Evolutionary conservation across 2,797 vertebrate species (phyloP).

Genomic region (Toxotes lorentzi): DNA sequence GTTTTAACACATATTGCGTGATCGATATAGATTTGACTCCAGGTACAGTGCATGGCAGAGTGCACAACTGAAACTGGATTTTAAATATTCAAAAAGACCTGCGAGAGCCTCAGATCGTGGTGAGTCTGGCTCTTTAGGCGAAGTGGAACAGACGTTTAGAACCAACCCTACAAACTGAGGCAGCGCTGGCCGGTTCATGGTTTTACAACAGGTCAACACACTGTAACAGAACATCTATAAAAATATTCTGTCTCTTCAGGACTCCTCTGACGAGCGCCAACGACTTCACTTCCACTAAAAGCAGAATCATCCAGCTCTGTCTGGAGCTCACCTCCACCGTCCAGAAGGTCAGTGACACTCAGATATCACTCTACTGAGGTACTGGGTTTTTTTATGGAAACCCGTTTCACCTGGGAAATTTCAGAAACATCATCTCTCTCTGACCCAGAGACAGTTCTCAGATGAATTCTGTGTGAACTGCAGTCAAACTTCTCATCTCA

Average conservation of each 20-base stretch:
- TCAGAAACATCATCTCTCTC: too few species aligned
- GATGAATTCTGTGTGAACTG: slow-evolving; percentile 5
- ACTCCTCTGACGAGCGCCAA: slow-evolving; percentile 90
- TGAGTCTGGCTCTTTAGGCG: too few species aligned
- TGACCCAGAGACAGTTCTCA: background rate
- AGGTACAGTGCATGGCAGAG: too few species aligned
- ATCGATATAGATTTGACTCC: too few species aligned
- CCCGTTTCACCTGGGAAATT: background rate
- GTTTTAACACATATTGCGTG: too few species aligned
- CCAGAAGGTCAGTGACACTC: slow-evolving; percentile 91
- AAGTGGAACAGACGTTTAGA: too few species aligned
- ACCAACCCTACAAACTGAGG: background rate
- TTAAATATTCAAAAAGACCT: too few species aligned
- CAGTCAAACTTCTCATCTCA: background rate
- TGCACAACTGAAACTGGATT: too few species aligned
- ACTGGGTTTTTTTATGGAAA: background rate
- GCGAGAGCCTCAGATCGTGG: too few species aligned
- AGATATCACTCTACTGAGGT: background rate
- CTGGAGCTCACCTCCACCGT: slow-evolving; percentile 96
- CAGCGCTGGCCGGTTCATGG: background rate
- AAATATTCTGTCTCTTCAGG: slow-evolving; percentile 72
- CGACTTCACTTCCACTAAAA: slow-evolving; percentile 92
- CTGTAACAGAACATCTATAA: background rate
- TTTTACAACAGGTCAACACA: background rate
- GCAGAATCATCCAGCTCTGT: slow-evolving; percentile 96